Conservation (phyloP, 1,140 invertebrate species). For the Brachionus sp. region DNA sequence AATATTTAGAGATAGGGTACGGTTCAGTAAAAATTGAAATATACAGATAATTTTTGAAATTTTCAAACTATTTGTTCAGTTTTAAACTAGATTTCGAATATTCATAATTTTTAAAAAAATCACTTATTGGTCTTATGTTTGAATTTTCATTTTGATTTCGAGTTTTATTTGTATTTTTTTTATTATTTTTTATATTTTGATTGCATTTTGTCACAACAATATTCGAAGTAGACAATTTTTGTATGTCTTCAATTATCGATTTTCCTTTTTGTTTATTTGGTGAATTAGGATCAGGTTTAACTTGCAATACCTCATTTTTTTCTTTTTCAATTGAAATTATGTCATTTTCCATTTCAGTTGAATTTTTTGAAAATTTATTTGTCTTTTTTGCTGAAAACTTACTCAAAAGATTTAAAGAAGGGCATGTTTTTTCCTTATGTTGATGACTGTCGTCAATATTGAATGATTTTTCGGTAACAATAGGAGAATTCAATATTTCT, state of each 20-base stretch:
- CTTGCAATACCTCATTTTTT: background rate
- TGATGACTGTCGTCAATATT: background rate
- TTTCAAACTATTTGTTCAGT: background rate
- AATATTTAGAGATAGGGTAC: background rate
- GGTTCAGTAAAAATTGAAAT: background rate
- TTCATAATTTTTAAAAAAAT: slow-evolving; percentile 23
- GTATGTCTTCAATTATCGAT: background rate
- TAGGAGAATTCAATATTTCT: background rate
- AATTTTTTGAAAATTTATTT: background rate
- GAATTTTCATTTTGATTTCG: background rate
- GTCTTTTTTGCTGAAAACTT: background rate
- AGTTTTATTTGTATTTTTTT: background rate
- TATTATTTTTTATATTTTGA: background rate
- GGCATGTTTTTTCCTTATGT: background rate
- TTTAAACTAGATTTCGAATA: background rate
- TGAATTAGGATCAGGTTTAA: background rate
- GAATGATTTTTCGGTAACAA: slow-evolving; percentile 9
- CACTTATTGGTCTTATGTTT: slow-evolving; percentile 17
- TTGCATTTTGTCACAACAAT: background rate
- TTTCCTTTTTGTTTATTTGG: background rate
- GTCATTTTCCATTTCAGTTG: background rate
- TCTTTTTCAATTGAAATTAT: background rate
- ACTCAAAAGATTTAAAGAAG: background rate
- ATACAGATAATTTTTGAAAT: background rate
- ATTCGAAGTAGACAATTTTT: background rate